Evolutionary conservation across 2,797 vertebrate species (phyloP).

Genomic region (Melanotaenia trifasciata): DNA sequence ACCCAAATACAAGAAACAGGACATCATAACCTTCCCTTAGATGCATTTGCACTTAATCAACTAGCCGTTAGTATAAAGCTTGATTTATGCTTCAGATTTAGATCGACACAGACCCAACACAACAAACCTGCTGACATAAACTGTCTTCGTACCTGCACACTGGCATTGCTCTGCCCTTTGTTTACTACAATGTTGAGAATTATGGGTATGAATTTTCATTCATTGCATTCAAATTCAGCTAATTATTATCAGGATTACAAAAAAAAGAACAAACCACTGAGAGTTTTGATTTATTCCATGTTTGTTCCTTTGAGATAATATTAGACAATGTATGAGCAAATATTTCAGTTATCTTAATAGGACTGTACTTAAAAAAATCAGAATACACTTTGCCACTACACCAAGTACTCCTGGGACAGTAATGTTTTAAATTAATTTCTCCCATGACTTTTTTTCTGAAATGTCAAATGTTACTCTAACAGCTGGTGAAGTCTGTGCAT

Average conservation of each 20-base stretch:
- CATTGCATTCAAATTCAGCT: too few species aligned
- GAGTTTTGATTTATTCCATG: too few species aligned
- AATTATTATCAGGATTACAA: too few species aligned
- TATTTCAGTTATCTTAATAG: too few species aligned
- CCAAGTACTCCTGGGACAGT: not conserved
- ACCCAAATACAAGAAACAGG: constrained; percentile 28
- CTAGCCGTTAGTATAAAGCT: constrained; percentile 5
- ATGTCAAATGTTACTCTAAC: not conserved
- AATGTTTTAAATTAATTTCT: not conserved
- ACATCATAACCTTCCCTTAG: constrained; percentile 55
- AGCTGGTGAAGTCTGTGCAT: not conserved
- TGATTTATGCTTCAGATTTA: not conserved
- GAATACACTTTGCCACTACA: too few species aligned
- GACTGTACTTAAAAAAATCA: too few species aligned
- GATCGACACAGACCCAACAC: not conserved
- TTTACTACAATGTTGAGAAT: not conserved
- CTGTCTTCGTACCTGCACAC: not conserved
- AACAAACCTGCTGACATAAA: not conserved
- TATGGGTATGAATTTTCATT: too few species aligned
- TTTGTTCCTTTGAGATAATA: too few species aligned
- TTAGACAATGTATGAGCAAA: too few species aligned
- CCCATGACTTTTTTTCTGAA: not conserved
- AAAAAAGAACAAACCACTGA: too few species aligned
- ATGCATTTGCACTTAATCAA: constrained; percentile 8
- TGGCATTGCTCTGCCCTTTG: not conserved